Evolutionary conservation across 2,113 vertebrate species (phyloP).

Genomic region (Aspiorhynchus laticeps): DNA sequence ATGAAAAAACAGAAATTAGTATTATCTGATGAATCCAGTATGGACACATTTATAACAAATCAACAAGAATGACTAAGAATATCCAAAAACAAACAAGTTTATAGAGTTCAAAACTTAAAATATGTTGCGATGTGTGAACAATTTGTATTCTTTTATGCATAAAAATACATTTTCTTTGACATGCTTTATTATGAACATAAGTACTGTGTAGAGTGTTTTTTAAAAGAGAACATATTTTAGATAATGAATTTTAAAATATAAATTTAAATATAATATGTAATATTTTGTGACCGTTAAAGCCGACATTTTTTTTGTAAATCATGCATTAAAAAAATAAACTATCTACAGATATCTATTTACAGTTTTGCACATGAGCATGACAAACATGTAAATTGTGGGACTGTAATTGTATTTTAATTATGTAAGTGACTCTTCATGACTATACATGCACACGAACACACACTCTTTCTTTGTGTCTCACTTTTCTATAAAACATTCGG

Average conservation of each 20-base stretch:
- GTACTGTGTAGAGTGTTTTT: background rate
- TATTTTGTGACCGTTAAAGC: background rate
- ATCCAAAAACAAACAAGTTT: background rate
- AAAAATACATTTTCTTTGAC: background rate
- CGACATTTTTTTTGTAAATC: background rate
- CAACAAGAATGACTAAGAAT: no score
- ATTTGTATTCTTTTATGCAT: background rate
- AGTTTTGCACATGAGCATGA: background rate
- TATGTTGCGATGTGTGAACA: background rate
- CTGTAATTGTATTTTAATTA: background rate
- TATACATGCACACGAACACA: constrained; percentile 8
- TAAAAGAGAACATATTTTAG: background rate
- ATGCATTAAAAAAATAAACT: background rate
- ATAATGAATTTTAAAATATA: background rate
- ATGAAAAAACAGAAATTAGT: background rate
- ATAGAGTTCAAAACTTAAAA: background rate
- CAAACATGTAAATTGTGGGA: background rate
- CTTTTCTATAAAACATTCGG: background rate
- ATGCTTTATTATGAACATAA: background rate
- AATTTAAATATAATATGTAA: background rate
- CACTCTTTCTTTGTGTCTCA: background rate
- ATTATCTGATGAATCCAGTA: background rate
- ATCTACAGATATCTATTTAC: background rate
- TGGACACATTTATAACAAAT: background rate
- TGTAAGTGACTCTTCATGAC: background rate